Conservation (phyloP, 1,140 invertebrate genomes). For the Orchestia grillus region DNA sequence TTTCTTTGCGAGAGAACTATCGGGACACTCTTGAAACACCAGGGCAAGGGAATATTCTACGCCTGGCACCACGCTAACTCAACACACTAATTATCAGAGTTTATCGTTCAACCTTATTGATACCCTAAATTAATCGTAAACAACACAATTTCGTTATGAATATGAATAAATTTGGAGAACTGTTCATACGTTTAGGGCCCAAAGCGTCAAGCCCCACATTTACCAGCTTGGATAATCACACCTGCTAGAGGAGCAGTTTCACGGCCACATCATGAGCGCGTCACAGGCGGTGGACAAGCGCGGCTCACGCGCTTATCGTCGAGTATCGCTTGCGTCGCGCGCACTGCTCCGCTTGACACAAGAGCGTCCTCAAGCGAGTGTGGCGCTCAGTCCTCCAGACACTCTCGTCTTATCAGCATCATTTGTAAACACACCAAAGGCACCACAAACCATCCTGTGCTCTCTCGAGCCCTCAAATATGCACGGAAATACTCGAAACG, state of each 20-base stretch:
- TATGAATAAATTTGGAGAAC: no score
- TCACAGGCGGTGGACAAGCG: neutral
- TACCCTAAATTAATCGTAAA: no score
- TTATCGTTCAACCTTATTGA: no score
- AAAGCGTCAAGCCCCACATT: no score
- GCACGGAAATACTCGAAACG: neutral
- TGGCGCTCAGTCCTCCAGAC: neutral
- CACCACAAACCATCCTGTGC: neutral
- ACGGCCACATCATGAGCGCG: neutral
- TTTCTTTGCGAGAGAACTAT: no score
- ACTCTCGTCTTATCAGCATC: constrained; percentile 9
- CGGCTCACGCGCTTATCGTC: neutral
- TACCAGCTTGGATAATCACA: no score
- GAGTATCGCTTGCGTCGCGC: neutral
- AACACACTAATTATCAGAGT: no score
- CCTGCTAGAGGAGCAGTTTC: neutral
- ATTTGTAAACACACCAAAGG: constrained; percentile 40
- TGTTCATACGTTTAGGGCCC: no score
- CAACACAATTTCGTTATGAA: no score
- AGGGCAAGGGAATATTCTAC: no score
- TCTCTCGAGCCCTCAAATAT: neutral
- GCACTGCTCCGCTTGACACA: neutral
- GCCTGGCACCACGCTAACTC: no score
- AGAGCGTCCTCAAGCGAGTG: neutral
- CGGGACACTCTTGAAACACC: no score